Conservation (phyloP, 2,113 vertebrate genomes). For the Nipponia nippon region DNA sequence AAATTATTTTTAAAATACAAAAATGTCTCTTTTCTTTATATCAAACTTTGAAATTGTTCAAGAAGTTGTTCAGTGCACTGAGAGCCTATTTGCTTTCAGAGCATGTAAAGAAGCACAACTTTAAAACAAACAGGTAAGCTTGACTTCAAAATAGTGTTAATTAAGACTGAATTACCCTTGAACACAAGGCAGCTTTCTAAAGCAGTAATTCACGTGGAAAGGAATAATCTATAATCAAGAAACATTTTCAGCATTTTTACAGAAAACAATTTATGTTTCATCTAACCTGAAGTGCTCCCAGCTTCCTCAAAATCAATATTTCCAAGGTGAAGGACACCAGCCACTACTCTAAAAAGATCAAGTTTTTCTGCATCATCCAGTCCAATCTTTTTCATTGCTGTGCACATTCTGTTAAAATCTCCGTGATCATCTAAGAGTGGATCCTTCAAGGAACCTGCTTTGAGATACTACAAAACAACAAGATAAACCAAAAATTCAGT, state of each 20-base stretch:
- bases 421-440: slow-evolving; percentile 92
- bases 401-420: slow-evolving; percentile 93
- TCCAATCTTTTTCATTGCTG: slow-evolving; percentile 97
- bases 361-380: slow-evolving; percentile 92
- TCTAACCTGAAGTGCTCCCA: slow-evolving; percentile 91
- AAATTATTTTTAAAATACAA: background rate
- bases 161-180: background rate
- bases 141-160: background rate
- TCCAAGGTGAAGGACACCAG: slow-evolving; percentile 94
- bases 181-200: background rate
- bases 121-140: background rate
- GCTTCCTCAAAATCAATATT: slow-evolving; percentile 98
- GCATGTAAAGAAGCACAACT: background rate
- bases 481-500: background rate
- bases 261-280: background rate
- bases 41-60: too few species aligned
- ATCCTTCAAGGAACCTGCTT: slow-evolving; percentile 91
- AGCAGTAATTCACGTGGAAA: background rate
- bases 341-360: slow-evolving; percentile 94
- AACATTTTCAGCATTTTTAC: background rate
- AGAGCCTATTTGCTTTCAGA: background rate
- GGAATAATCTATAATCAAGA: background rate
- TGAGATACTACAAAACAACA: slow-evolving; percentile 81
- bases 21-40: background rate
- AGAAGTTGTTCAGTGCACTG: too few species aligned